Conservation (phyloP, 2,113 vertebrate species). For the Tautogolabrus adspersus region DNA sequence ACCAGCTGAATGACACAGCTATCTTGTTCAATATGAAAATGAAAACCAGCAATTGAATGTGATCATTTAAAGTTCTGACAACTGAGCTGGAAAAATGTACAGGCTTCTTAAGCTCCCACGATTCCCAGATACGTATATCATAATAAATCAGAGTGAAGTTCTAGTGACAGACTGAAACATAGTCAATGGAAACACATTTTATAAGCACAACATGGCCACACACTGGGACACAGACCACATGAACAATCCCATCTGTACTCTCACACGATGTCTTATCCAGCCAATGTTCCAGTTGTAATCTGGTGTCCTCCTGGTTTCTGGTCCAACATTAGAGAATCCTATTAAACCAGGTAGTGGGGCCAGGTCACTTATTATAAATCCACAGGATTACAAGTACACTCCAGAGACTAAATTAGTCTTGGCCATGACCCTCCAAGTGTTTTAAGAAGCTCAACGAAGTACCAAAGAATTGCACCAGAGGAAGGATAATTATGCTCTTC, state of each 20-base stretch:
- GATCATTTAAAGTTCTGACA: too few relatives aligned
- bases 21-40: too few relatives aligned
- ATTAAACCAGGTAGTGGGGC: constrained; percentile 25
- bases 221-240: too few relatives aligned
- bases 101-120: too few relatives aligned
- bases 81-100: too few relatives aligned
- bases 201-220: too few relatives aligned
- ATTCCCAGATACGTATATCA: too few relatives aligned
- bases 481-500: neutral
- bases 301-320: constrained; percentile 1
- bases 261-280: neutral
- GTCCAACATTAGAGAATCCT: constrained; percentile 34
- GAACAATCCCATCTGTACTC: neutral
- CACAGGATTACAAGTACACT: constrained; percentile 49
- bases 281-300: constrained; percentile 5
- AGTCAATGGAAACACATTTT: too few relatives aligned
- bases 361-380: constrained; percentile 36
- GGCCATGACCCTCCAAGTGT: constrained; percentile 6
- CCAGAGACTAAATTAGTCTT: constrained; percentile 42
- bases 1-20: too few relatives aligned
- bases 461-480: neutral
- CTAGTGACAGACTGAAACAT: neutral
- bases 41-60: too few relatives aligned
- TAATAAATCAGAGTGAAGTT: too few relatives aligned
- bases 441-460: constrained; percentile 25